These are phyloP conservation scores for Conistra vaccinii DNA, from an alignment of 2,888 invertebrate genomes.

Conservation along the genomic window DNA sequence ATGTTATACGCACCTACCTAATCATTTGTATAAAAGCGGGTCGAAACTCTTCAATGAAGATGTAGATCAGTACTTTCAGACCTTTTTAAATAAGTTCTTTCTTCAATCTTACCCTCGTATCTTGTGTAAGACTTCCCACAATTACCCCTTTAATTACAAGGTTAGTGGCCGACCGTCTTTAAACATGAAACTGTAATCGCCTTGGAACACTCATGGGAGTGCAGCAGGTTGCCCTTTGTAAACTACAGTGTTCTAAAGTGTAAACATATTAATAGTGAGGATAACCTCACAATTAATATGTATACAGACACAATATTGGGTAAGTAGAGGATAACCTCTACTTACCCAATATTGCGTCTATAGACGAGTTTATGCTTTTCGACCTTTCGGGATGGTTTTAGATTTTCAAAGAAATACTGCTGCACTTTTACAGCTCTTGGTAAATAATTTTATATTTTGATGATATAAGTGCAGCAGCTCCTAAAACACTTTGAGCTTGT, in stretches of 20 bases:
- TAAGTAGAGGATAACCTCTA: too few relatives aligned
- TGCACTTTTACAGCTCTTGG: neutral
- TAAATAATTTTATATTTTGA: neutral
- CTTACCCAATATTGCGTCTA: neutral
- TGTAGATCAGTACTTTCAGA: neutral
- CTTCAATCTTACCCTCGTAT: neutral
- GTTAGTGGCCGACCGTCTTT: slow-evolving; percentile 18
- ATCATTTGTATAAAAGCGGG: too few relatives aligned
- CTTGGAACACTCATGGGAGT: neutral
- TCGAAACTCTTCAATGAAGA: neutral
- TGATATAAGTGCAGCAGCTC: slow-evolving; percentile 1
- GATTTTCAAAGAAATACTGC: neutral
- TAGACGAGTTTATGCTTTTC: neutral
- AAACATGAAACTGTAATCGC: slow-evolving; percentile 25
- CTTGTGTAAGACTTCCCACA: slow-evolving; percentile 3
- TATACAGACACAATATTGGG: too few relatives aligned
- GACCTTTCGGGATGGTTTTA: neutral
- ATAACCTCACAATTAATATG: too few relatives aligned
- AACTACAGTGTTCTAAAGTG: slow-evolving; percentile 8
- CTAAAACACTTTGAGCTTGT: neutral
- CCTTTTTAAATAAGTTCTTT: neutral
- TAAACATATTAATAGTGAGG: neutral
- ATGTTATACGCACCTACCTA: too few relatives aligned
- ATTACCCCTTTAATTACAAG: slow-evolving; percentile 17
- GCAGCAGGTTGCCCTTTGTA: slow-evolving; percentile 6